Evolutionary conservation across 2,797 vertebrate species (phyloP).

Genomic region (Manis javanica): DNA sequence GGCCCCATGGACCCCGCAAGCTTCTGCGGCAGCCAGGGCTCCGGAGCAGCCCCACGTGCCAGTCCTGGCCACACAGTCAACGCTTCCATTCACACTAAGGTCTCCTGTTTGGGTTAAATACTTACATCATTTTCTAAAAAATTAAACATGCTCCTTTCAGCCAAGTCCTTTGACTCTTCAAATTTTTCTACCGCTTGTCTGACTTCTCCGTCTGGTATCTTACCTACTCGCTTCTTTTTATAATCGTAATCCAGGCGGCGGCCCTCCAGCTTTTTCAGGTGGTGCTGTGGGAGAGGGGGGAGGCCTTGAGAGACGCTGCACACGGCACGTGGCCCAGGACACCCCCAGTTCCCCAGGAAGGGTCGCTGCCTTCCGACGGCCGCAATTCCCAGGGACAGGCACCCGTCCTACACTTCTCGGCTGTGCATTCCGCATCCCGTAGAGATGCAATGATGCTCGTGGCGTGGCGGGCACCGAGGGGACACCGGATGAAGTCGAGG

Average conservation of each 20-base stretch:
- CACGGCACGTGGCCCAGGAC: accelerated
- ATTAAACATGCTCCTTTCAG: slow-evolving; percentile 97
- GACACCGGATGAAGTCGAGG: accelerated
- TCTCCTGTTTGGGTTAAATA: slow-evolving; percentile 60
- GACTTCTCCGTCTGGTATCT: slow-evolving; percentile 95
- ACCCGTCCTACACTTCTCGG: accelerated
- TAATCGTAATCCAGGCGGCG: slow-evolving; percentile 97
- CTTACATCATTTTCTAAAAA: slow-evolving; percentile 98
- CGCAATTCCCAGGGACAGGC: not conserved
- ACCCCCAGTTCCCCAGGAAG: accelerated
- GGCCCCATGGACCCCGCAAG: not conserved
- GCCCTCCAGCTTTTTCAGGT: slow-evolving; percentile 96
- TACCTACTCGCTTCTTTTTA: slow-evolving; percentile 95
- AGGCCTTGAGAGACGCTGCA: not conserved
- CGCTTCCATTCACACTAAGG: not conserved
- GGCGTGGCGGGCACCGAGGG: not conserved
- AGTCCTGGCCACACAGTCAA: not conserved
- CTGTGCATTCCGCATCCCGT: not conserved
- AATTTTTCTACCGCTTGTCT: slow-evolving; percentile 96
- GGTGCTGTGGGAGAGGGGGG: slow-evolving; percentile 88
- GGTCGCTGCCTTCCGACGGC: not conserved
- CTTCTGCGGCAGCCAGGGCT: not conserved
- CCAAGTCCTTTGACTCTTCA: slow-evolving; percentile 95
- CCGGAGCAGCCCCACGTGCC: not conserved
- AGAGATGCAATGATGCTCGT: accelerated